These are phyloP conservation scores for Cataglyphis hispanica DNA, from an alignment of 1,140 invertebrate species.

Conservation along the genomic window DNA sequence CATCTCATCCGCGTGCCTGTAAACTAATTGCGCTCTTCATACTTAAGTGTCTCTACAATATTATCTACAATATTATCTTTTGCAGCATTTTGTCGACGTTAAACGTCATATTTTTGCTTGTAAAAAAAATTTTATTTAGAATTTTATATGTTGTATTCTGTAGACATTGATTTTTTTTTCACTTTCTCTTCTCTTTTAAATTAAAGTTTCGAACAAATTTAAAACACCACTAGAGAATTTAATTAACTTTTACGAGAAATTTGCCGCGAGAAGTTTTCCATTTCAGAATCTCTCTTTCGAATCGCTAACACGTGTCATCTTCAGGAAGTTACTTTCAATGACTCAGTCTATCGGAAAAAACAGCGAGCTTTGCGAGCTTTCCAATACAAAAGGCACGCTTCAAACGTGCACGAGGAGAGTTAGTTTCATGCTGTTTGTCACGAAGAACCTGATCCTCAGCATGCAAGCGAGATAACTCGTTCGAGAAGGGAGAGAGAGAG, in stretches of 20 bases:
- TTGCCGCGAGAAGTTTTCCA: not conserved
- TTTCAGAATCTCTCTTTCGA: not conserved
- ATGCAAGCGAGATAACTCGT: slow-evolving; percentile 28
- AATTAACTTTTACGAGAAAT: not conserved
- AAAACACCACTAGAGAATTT: not conserved
- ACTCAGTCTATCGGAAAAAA: slow-evolving; percentile 41
- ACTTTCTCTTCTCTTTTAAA: too few species aligned
- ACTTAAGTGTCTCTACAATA: not conserved
- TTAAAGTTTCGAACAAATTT: not conserved
- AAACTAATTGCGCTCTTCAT: slow-evolving; percentile 5
- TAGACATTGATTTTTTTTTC: not conserved
- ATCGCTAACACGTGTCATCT: slow-evolving; percentile 9
- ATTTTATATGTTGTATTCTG: not conserved
- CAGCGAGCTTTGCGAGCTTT: not conserved
- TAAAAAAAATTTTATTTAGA: slow-evolving; percentile 7
- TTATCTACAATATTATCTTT: too few species aligned
- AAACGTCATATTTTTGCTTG: not conserved
- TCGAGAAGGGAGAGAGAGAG: not conserved
- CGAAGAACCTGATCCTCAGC: slow-evolving; percentile 23
- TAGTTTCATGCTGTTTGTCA: slow-evolving; percentile 43
- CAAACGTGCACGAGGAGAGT: slow-evolving; percentile 24
- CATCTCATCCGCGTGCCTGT: not conserved
- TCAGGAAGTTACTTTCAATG: slow-evolving; percentile 1
- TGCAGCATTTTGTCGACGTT: not conserved
- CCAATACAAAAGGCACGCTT: slow-evolving; percentile 11